A percentile compares a stretch with the other conserved stretches of the same genome.
These are phyloP conservation scores for Apaloderma vittatum DNA, from an alignment of 2,113 vertebrate species.

Conservation along the genomic window DNA sequence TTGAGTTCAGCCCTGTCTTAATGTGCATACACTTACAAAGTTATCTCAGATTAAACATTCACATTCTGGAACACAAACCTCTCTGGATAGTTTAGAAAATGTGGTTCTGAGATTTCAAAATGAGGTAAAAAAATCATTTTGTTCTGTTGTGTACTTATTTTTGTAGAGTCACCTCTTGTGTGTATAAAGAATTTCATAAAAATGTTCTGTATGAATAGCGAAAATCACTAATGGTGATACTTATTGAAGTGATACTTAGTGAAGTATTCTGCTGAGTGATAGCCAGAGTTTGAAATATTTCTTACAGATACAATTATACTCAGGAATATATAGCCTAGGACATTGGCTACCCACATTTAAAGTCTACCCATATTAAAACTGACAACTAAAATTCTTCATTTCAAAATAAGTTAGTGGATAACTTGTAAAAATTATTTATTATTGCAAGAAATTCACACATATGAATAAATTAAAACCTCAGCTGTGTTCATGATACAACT, in stretches of 20 bases:
- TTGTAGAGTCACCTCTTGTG: not conserved
- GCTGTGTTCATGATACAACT: rapidly evolving
- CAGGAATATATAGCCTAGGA: not conserved
- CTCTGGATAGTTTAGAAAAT: not conserved
- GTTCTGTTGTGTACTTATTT: not conserved
- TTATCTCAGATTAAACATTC: not conserved
- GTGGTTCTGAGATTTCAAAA: not conserved
- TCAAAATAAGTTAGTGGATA: not conserved
- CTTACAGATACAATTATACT: not conserved
- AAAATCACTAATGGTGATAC: not conserved
- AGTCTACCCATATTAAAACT: not conserved
- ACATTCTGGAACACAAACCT: not conserved
- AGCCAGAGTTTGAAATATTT: not conserved
- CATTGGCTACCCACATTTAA: not conserved
- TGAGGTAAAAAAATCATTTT: not conserved
- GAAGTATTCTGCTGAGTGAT: not conserved
- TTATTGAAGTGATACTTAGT: not conserved
- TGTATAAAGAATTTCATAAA: not conserved
- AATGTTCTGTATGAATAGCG: not conserved
- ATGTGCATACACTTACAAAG: not conserved
- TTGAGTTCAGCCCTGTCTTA: not conserved
- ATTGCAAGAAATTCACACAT: not conserved
- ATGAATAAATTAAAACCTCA: not conserved
- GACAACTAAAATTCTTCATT: not conserved
- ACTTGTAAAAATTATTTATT: not conserved